Evolutionary conservation across 2,113 vertebrate genomes (phyloP).

Genomic region (Cromileptes altivelis): DNA sequence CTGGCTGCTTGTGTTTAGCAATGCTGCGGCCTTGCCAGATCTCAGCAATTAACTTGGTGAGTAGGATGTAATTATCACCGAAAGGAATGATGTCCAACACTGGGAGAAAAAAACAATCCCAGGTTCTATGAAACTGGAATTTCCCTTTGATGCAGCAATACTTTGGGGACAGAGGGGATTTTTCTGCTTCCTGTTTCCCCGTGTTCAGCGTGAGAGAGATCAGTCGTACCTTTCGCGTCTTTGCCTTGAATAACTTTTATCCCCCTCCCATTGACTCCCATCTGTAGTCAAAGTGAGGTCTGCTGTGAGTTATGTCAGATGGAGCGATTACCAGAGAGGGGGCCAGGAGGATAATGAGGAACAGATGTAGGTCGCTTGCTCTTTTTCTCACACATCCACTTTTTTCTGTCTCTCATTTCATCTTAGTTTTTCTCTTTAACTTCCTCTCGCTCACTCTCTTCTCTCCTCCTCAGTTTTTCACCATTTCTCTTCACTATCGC

Average conservation of each 20-base stretch:
- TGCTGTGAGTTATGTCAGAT: conserved; percentile 92
- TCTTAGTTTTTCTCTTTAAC: conserved; percentile 23
- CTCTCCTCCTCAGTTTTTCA: conserved; percentile 1
- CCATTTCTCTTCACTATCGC: neutral
- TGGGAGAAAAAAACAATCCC: neutral
- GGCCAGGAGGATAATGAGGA: conserved; percentile 90
- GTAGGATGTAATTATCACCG: conserved; percentile 21
- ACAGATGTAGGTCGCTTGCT: conserved; percentile 90
- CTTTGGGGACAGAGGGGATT: neutral
- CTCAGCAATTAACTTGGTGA: conserved; percentile 49
- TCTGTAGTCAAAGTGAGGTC: conserved; percentile 90
- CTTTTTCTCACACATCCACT: conserved; percentile 56
- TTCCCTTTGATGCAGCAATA: neutral
- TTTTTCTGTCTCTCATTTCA: conserved; percentile 52
- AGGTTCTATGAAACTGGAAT: neutral
- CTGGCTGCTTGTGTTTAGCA: conserved; percentile 30
- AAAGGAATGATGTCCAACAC: conserved; percentile 1
- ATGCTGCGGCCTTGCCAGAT: conserved; percentile 50
- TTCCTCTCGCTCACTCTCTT: conserved; percentile 21
- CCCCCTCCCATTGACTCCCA: conserved; percentile 71
- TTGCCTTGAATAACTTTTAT: conserved; percentile 87
- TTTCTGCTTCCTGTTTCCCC: neutral
- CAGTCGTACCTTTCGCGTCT: conserved; percentile 60
- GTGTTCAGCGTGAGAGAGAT: conserved; percentile 20
- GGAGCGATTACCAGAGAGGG: conserved; percentile 91